Evolutionary conservation across 2,888 invertebrate species (phyloP).

Genomic region (Hoplodrina ambigua): DNA sequence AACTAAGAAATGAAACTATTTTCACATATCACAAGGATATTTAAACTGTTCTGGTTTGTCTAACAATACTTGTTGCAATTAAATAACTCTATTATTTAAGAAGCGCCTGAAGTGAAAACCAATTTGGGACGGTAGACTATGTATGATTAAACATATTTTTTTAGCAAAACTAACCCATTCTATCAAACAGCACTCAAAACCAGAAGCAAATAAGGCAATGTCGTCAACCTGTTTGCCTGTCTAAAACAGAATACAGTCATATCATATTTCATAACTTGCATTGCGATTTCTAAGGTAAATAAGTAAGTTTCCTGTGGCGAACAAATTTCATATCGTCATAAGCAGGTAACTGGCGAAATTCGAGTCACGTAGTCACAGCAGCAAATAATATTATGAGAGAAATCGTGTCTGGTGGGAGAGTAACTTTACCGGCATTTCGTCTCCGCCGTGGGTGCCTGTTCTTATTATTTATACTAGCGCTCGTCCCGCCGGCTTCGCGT

Average conservation of each 20-base stretch:
- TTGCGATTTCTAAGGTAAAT: constrained; percentile 79
- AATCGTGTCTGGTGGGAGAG: constrained; percentile 80
- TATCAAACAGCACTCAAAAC: not conserved
- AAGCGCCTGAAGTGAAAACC: not conserved
- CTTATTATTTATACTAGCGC: constrained; percentile 58
- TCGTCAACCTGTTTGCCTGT: constrained; percentile 10
- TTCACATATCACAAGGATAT: constrained; percentile 4
- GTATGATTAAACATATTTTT: too few species aligned
- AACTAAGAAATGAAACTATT: not conserved
- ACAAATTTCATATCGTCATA: constrained; percentile 82
- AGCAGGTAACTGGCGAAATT: constrained; percentile 79
- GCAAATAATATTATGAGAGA: constrained; percentile 86
- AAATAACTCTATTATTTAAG: not conserved
- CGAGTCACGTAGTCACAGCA: constrained; percentile 79
- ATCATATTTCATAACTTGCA: constrained; percentile 71
- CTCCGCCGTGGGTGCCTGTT: constrained; percentile 62
- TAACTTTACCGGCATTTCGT: constrained; percentile 75
- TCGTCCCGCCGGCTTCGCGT: constrained; percentile 35
- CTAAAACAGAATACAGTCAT: constrained; percentile 39
- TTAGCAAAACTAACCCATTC: not conserved
- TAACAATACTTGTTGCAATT: not conserved
- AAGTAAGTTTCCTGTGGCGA: constrained; percentile 78
- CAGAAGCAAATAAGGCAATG: constrained; percentile 35
- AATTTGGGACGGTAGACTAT: not conserved
- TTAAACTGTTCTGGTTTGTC: not conserved